Evolutionary conservation across 2,113 vertebrate genomes (phyloP).

Genomic region (Platysternon megacephalum): DNA sequence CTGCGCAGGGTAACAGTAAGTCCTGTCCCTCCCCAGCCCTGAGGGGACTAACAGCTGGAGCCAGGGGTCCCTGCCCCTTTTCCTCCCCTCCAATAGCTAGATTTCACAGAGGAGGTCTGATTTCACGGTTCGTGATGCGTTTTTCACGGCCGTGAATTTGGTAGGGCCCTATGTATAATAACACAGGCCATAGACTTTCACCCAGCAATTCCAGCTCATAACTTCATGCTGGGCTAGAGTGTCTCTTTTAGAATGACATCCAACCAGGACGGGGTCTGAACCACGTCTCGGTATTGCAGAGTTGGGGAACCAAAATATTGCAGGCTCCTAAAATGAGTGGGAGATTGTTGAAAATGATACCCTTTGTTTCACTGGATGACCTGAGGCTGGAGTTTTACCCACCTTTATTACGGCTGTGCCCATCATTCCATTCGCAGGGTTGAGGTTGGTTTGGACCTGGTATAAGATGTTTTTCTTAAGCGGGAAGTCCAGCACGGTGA

Average conservation of each 20-base stretch:
- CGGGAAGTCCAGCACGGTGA: conserved; percentile 55
- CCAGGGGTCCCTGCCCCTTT: too few species aligned
- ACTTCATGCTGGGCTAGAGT: not conserved
- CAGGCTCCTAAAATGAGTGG: not conserved
- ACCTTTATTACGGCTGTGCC: conserved; percentile 56
- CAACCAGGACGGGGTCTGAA: not conserved
- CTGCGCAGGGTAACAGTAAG: too few species aligned
- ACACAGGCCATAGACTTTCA: not conserved
- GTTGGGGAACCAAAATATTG: not conserved
- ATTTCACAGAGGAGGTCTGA: too few species aligned
- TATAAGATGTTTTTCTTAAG: conserved; percentile 37
- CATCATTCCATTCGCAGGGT: not conserved
- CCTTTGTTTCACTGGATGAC: not conserved
- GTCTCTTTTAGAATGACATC: not conserved
- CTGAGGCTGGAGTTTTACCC: not conserved
- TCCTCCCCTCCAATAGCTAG: too few species aligned
- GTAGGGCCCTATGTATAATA: not conserved
- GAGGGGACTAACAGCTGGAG: too few species aligned
- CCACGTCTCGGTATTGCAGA: not conserved
- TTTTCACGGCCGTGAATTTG: too few species aligned
- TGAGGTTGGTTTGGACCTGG: not conserved
- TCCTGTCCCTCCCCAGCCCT: too few species aligned
- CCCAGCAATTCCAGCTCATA: not conserved
- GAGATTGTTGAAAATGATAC: not conserved
- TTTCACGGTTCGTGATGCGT: too few species aligned